Percentiles rank a stretch among this genome's conserved stretches.
phyloP scores from a whole-genome alignment of 1,140 invertebrate genomes.

The Melitaea cinxia region DNA sequence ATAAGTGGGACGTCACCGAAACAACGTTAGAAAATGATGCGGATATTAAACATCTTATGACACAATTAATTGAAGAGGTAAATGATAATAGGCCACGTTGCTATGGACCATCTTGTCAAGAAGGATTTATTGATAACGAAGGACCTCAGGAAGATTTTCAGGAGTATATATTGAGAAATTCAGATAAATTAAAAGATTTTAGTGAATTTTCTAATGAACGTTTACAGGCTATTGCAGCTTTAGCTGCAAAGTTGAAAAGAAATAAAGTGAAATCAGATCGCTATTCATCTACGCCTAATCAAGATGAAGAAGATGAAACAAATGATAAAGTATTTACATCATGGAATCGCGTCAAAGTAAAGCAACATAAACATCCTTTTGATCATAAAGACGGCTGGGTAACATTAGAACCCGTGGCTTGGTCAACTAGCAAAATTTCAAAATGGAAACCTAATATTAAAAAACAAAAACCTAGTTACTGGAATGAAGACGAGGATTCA shows the following conservation, averaged over 20 bases:
- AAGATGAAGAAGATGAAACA: conserved; percentile 57
- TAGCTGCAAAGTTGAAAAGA: conserved; percentile 69
- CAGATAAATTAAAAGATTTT: conserved; percentile 82
- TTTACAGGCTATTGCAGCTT: conserved; percentile 70
- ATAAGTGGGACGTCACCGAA: conserved; percentile 50
- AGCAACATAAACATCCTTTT: conserved; percentile 83
- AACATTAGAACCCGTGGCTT: conserved; percentile 88
- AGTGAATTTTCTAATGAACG: conserved; percentile 72
- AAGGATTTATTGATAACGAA: conserved; percentile 58
- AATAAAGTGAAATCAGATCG: conserved; percentile 64
- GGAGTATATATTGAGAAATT: conserved; percentile 81
- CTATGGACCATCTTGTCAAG: conserved; percentile 77
- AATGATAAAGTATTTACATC: conserved; percentile 70
- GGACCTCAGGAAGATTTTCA: conserved; percentile 81
- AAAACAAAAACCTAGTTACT: conserved; percentile 72
- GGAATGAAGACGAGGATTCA: conserved; percentile 66
- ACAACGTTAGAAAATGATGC: conserved; percentile 52
- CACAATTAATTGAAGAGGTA: conserved; percentile 65
- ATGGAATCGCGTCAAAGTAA: conserved; percentile 80
- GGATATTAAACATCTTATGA: conserved; percentile 76
- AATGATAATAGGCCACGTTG: conserved; percentile 63
- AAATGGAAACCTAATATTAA: conserved; percentile 88
- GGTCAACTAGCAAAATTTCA: conserved; percentile 90
- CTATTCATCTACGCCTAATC: conserved; percentile 50
- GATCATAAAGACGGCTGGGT: conserved; percentile 90